Conservation (phyloP, 2,888 invertebrate genomes). For the Itoplectis maculator region DNA sequence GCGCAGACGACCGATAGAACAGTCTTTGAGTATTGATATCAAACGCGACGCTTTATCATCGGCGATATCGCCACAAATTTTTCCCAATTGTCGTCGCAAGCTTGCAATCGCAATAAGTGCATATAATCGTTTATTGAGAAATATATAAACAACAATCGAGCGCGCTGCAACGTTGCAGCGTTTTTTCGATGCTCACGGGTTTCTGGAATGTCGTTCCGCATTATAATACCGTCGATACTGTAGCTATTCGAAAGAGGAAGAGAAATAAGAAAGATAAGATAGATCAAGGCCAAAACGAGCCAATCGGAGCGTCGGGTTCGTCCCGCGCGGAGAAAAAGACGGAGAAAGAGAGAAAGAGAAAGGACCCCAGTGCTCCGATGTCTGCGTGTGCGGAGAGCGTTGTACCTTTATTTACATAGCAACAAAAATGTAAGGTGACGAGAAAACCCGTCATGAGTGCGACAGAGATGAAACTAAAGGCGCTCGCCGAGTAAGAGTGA, state of each 20-base stretch:
- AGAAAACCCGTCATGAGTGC: neutral
- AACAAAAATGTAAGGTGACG: neutral
- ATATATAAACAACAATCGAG: neutral
- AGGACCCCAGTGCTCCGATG: too few species aligned
- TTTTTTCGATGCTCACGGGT: neutral
- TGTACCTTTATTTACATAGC: neutral
- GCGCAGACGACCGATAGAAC: neutral
- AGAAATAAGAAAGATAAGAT: constrained; percentile 58
- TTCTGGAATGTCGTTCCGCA: constrained; percentile 18
- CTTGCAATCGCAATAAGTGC: neutral
- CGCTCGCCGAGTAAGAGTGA: too few species aligned
- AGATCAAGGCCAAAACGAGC: constrained; percentile 54
- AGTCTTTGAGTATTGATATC: neutral
- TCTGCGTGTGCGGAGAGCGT: neutral
- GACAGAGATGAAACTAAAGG: neutral
- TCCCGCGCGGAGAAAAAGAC: neutral
- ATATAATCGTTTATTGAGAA: neutral
- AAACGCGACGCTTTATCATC: neutral
- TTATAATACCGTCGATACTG: constrained; percentile 5
- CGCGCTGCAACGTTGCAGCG: neutral
- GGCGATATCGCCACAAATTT: neutral
- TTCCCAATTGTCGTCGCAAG: neutral
- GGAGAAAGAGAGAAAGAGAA: neutral
- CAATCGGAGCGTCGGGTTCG: constrained; percentile 37
- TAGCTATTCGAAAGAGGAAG: constrained; percentile 41